Conservation (phyloP, 1,140 invertebrate genomes). For the Caenorhabditis brenneri region DNA sequence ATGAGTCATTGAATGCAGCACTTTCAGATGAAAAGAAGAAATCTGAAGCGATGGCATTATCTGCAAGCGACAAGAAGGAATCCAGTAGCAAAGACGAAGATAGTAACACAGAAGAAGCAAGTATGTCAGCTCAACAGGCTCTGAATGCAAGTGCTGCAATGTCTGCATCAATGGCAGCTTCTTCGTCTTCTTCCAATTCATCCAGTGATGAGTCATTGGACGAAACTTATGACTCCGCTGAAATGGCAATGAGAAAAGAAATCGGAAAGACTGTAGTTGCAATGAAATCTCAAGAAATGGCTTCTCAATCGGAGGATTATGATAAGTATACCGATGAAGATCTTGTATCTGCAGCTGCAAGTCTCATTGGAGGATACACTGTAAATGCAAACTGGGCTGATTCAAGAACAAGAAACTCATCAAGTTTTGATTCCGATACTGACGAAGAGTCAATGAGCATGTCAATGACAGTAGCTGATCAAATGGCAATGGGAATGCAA, state of each 20-base stretch:
- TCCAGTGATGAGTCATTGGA: neutral
- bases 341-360: neutral
- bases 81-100: neutral
- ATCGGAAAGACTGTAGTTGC: conserved; percentile 23
- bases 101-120: neutral
- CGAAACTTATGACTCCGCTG: neutral
- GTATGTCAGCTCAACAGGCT: neutral
- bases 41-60: neutral
- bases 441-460: conserved; percentile 14
- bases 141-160: neutral
- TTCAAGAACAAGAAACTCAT: neutral
- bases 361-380: neutral
- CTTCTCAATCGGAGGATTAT: conserved; percentile 15
- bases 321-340: conserved; percentile 27
- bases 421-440: conserved; percentile 5
- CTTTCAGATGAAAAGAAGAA: conserved; percentile 7
- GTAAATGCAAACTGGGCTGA: conserved; percentile 15
- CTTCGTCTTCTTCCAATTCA: neutral
- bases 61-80: neutral
- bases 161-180: neutral
- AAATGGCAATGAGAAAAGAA: conserved; percentile 28
- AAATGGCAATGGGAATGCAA: neutral
- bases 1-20: conserved; percentile 21
- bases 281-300: conserved; percentile 32
- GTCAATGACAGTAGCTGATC: neutral